A percentile compares a stretch with the other conserved stretches of the same genome.
Conservation (phyloP, 2,888 invertebrate species). For the Acheta domesticus region DNA sequence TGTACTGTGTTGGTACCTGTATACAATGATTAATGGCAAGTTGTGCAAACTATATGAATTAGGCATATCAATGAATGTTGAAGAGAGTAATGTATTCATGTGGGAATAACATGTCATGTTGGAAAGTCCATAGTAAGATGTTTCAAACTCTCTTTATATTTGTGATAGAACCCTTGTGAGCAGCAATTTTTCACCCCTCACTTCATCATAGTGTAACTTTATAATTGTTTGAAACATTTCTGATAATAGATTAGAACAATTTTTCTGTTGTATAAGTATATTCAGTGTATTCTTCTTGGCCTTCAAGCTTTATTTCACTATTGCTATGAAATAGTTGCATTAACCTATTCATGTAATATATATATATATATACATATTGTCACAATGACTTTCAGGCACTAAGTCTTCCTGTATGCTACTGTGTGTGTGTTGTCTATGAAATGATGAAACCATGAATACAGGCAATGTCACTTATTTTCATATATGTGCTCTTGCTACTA, state of each 20-base stretch:
- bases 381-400: constrained; percentile 18
- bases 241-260: neutral
- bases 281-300: constrained; percentile 9
- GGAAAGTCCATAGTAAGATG: neutral
- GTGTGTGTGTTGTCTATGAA: constrained; percentile 18
- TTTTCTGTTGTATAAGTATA: neutral
- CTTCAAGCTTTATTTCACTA: neutral
- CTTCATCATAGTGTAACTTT: constrained; percentile 8
- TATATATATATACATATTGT: constrained; percentile 1
- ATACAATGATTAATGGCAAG: neutral
- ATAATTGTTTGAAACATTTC: neutral
- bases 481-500: constrained; percentile 2
- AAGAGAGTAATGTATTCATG: neutral
- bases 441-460: constrained; percentile 9
- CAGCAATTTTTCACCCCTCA: constrained; percentile 6
- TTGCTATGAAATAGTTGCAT: constrained; percentile 9
- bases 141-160: constrained; percentile 11
- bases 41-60: constrained; percentile 2
- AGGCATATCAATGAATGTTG: constrained; percentile 9
- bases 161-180: neutral
- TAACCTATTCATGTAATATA: neutral
- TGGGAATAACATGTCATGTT: constrained; percentile 10
- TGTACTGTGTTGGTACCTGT: constrained; percentile 9
- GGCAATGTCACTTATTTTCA: constrained; percentile 9
- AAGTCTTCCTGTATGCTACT: constrained; percentile 10